phyloP scores from a whole-genome alignment of 2,888 invertebrate genomes.

The Heterodera filipjevi region DNA sequence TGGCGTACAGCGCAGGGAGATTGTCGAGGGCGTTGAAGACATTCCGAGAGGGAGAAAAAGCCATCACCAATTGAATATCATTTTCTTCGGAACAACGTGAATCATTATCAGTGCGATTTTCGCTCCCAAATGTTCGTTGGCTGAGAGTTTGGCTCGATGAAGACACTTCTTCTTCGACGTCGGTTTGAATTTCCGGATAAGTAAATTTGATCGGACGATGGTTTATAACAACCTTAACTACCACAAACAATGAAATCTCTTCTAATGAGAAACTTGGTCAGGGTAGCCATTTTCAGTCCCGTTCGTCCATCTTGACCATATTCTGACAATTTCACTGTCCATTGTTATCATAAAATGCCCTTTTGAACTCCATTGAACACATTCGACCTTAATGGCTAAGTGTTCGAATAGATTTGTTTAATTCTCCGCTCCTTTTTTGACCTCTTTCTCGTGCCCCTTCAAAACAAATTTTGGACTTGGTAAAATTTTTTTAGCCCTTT shows the following conservation, averaged over 20 bases:
- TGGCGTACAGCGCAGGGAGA: conserved; percentile 14
- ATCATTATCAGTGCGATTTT: background rate
- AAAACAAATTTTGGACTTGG: conserved; percentile 32
- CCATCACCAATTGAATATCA: background rate
- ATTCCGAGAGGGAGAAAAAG: background rate
- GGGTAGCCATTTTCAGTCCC: background rate
- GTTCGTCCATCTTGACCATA: conserved; percentile 11
- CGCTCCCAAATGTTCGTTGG: background rate
- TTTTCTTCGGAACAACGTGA: background rate
- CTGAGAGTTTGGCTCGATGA: background rate
- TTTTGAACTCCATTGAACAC: conserved; percentile 23
- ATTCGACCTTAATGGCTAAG: conserved; percentile 22
- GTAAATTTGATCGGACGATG: conserved; percentile 23
- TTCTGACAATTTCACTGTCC: conserved; percentile 14
- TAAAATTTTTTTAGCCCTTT: conserved; percentile 6
- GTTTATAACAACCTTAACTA: background rate
- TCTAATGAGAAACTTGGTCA: background rate
- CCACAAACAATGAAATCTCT: background rate
- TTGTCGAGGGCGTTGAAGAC: background rate
- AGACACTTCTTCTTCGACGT: background rate
- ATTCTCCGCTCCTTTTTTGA: background rate
- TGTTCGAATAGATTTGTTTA: background rate
- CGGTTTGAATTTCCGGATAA: conserved; percentile 2
- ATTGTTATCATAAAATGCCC: conserved; percentile 22
- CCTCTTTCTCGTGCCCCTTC: conserved; percentile 27